A percentile compares a stretch with the other conserved stretches of the same genome.
These are phyloP conservation scores for Ennomos fuscantarius DNA, from an alignment of 2,888 invertebrate genomes.

Conservation along the genomic window DNA sequence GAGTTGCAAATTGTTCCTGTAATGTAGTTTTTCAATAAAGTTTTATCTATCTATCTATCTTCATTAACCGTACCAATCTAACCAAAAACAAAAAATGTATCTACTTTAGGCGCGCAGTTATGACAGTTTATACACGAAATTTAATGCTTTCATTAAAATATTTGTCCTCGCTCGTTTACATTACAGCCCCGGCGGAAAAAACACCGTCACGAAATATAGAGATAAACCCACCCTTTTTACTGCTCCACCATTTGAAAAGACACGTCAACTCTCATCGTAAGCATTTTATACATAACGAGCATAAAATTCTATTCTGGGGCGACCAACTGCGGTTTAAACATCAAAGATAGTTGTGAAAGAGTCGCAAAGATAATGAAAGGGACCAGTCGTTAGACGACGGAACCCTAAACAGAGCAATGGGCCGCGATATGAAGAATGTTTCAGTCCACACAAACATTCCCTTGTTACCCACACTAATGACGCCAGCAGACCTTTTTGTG, in stretches of 20 bases:
- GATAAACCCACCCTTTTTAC: constrained; percentile 47
- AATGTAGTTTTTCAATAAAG: too few species aligned
- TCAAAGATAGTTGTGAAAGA: constrained; percentile 70
- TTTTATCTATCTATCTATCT: too few species aligned
- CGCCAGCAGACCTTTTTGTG: constrained; percentile 75
- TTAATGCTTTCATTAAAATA: constrained; percentile 35
- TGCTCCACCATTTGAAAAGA: constrained; percentile 48
- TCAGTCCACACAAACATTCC: constrained; percentile 63
- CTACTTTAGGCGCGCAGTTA: constrained; percentile 12
- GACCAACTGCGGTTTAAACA: constrained; percentile 62
- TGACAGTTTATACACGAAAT: constrained; percentile 28
- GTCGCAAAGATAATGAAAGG: constrained; percentile 66
- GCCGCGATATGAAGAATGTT: constrained; percentile 73
- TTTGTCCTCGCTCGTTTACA: constrained; percentile 37
- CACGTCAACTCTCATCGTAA: constrained; percentile 48
- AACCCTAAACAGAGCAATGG: constrained; percentile 69
- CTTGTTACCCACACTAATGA: constrained; percentile 76
- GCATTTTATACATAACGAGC: constrained; percentile 59
- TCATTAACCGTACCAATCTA: too few species aligned
- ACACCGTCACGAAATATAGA: constrained; percentile 43
- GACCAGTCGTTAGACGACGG: constrained; percentile 57
- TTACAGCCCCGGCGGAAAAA: constrained; percentile 42
- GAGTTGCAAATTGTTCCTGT: too few species aligned
- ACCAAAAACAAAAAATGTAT: too few species aligned
- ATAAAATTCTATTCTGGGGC: constrained; percentile 63